A percentile compares a stretch with the other conserved stretches of the same genome.
These are phyloP conservation scores for Aphidius colemani DNA, from an alignment of 2,888 invertebrate species.

Conservation along the genomic window DNA sequence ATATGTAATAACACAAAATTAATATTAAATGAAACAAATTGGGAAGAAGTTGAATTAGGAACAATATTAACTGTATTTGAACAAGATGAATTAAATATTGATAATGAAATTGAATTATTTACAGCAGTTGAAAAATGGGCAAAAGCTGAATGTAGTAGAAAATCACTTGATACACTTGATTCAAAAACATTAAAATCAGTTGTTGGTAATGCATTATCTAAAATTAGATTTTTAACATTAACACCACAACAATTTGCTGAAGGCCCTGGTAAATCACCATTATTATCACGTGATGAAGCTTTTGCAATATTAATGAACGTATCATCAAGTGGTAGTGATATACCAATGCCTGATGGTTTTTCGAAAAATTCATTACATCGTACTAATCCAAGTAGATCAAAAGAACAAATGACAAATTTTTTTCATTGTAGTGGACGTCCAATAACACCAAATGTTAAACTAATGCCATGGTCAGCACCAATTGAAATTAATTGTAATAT, in stretches of 20 bases:
- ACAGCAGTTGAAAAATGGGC: conserved; percentile 74
- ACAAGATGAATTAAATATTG: conserved; percentile 73
- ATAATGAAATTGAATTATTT: conserved; percentile 79
- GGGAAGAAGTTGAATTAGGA: conserved; percentile 76
- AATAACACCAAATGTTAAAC: conserved; percentile 7
- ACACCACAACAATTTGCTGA: conserved; percentile 83
- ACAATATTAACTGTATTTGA: conserved; percentile 78
- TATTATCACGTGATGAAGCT: conserved; percentile 77
- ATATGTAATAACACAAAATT: conserved; percentile 78
- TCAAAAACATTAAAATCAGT: conserved; percentile 48
- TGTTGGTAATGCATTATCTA: conserved; percentile 69
- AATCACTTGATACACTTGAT: conserved; percentile 57
- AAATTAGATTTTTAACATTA: conserved; percentile 80
- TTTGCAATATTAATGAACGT: conserved; percentile 84
- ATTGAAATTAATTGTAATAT: neutral
- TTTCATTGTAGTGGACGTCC: neutral
- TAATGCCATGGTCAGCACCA: conserved; percentile 13
- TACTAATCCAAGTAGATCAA: conserved; percentile 19
- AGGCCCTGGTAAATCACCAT: conserved; percentile 76
- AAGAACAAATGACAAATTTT: conserved; percentile 2
- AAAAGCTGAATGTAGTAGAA: conserved; percentile 63
- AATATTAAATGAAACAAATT: conserved; percentile 75
- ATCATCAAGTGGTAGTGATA: conserved; percentile 70
- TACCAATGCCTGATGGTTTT: conserved; percentile 77
- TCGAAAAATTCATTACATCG: conserved; percentile 57